phyloP scores from a whole-genome alignment of 2,797 vertebrate genomes.

The Aplochiton taeniatus region DNA sequence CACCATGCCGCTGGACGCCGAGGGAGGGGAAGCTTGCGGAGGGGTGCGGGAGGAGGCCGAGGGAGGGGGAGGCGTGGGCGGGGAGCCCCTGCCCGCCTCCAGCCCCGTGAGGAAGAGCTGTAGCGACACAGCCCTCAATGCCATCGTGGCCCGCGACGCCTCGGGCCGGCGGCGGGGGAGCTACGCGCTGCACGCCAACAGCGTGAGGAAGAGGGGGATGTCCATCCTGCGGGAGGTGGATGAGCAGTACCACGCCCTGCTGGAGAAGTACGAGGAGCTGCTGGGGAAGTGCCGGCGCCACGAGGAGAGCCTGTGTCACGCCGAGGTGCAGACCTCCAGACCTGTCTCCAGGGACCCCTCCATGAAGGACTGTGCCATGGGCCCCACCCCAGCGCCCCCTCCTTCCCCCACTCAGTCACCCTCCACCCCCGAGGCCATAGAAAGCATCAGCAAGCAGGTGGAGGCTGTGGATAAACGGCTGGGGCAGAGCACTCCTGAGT shows the following conservation, averaged over 20 bases:
- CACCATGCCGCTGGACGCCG: constrained; percentile 76
- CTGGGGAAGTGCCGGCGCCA: constrained; percentile 91
- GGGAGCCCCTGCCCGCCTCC: constrained; percentile 61
- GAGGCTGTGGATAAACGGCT: constrained; percentile 93
- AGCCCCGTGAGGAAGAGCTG: constrained; percentile 92
- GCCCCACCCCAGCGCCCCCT: constrained; percentile 60
- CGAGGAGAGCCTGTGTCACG: constrained; percentile 88
- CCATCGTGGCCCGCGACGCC: constrained; percentile 88
- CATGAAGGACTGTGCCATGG: constrained; percentile 86
- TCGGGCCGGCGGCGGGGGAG: constrained; percentile 87
- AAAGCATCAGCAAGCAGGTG: constrained; percentile 90
- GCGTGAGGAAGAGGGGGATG: constrained; percentile 91
- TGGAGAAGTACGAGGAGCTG: constrained; percentile 97
- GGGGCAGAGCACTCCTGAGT: constrained; percentile 94
- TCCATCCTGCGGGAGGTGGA: constrained; percentile 97
- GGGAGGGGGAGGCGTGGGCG: constrained; percentile 53
- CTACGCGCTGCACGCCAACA: constrained; percentile 91
- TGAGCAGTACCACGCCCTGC: constrained; percentile 95
- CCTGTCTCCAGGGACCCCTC: constrained; percentile 97
- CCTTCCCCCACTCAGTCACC: constrained; percentile 80
- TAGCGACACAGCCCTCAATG: constrained; percentile 94
- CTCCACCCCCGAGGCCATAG: constrained; percentile 79
- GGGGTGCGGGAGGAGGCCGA: constrained; percentile 59
- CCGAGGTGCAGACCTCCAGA: constrained; percentile 91
- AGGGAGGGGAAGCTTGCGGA: constrained; percentile 49